Evolutionary conservation across 2,113 vertebrate species (phyloP).

Genomic region (Vireo altiloquus): DNA sequence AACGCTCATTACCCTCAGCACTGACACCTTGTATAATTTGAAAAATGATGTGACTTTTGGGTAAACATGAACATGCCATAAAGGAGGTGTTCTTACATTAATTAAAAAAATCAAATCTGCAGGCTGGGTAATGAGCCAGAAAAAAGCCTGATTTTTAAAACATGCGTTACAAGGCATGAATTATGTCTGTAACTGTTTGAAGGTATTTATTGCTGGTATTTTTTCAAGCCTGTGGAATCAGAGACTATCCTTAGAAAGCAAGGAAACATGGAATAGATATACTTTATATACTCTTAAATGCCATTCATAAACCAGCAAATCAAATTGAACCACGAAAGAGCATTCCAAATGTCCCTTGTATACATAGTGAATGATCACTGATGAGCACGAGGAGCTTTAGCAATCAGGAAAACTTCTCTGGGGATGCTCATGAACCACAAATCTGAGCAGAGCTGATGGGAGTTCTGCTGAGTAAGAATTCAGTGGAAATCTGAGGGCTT

Average conservation of each 20-base stretch:
- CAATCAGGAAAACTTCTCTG: not conserved
- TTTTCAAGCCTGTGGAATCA: not conserved
- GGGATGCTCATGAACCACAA: not conserved
- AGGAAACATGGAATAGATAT: not conserved
- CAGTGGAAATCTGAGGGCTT: not conserved
- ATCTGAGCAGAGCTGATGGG: not conserved
- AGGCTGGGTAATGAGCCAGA: conserved; percentile 62
- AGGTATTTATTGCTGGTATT: not conserved
- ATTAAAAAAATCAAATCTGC: conserved; percentile 61
- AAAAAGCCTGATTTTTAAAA: conserved; percentile 60
- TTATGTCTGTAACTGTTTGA: conserved; percentile 33
- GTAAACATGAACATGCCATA: conserved; percentile 62
- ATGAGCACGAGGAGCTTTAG: rapidly evolving
- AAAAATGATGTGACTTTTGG: conserved; percentile 69
- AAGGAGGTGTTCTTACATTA: conserved; percentile 64
- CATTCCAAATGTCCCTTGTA: not conserved
- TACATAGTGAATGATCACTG: not conserved
- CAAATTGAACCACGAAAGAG: not conserved
- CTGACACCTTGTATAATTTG: conserved; percentile 67
- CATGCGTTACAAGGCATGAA: conserved; percentile 36
- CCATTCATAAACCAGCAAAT: not conserved
- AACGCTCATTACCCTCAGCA: conserved; percentile 25
- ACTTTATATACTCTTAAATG: not conserved
- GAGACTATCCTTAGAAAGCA: not conserved
- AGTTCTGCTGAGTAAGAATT: conserved; percentile 19